These are phyloP conservation scores for Cerceris ruficornis DNA, from an alignment of 2,888 invertebrate genomes.

Conservation along the genomic window DNA sequence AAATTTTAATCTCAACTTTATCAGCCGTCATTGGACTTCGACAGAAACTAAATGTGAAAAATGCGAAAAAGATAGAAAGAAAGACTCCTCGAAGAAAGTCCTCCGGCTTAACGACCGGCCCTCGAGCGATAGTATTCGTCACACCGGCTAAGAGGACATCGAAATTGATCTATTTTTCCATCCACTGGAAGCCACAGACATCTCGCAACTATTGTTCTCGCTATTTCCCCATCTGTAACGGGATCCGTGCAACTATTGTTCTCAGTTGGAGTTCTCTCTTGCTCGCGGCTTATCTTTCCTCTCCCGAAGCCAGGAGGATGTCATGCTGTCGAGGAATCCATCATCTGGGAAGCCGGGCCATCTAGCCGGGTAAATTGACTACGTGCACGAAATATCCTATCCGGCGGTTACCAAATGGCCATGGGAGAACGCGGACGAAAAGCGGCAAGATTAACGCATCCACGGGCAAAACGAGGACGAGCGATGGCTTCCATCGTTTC, in stretches of 20 bases:
- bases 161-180: too few relatives aligned
- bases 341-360: slow-evolving; percentile 63
- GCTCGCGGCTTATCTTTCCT: slow-evolving; percentile 30
- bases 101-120: too few relatives aligned
- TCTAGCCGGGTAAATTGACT: slow-evolving; percentile 73
- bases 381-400: slow-evolving; percentile 76
- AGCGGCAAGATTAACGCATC: slow-evolving; percentile 63
- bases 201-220: too few relatives aligned
- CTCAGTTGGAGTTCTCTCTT: not conserved
- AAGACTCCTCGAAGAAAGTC: too few relatives aligned
- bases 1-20: too few relatives aligned
- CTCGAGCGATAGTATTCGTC: too few relatives aligned
- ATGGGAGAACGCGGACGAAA: slow-evolving; percentile 42
- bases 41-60: too few relatives aligned
- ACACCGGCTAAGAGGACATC: too few relatives aligned
- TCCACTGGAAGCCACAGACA: not conserved
- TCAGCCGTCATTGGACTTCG: too few relatives aligned
- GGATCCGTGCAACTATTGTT: not conserved
- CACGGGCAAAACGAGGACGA: slow-evolving; percentile 44
- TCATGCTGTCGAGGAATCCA: slow-evolving; percentile 65
- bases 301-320: slow-evolving; percentile 34
- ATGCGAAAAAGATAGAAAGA: too few relatives aligned
- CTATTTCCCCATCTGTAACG: not conserved
- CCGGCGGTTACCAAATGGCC: slow-evolving; percentile 44
- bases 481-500: slow-evolving; percentile 50